These are phyloP conservation scores for Nasua narica DNA, from an alignment of 2,797 vertebrate species.

Conservation along the genomic window DNA sequence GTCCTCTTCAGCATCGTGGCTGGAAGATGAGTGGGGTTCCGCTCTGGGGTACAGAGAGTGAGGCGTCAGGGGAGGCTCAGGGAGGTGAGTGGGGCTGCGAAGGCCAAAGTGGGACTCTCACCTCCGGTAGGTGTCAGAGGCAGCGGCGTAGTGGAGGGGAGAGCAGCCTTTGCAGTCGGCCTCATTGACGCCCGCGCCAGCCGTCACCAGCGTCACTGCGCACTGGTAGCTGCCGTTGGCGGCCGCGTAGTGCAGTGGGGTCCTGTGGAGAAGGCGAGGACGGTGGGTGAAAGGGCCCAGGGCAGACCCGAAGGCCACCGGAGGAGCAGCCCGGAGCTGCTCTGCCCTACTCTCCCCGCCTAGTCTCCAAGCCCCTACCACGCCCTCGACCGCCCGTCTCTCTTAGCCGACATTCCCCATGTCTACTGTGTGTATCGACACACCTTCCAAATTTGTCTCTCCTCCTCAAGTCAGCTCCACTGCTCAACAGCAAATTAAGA, in stretches of 20 bases:
- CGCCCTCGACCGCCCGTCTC: neutral
- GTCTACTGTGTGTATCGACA: neutral
- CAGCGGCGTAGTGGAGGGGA: slow-evolving; percentile 95
- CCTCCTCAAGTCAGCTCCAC: slow-evolving; percentile 95
- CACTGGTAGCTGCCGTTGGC: slow-evolving; percentile 98
- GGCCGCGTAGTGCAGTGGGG: slow-evolving; percentile 96
- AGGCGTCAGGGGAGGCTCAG: neutral
- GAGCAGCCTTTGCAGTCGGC: slow-evolving; percentile 94
- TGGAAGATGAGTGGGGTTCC: slow-evolving; percentile 85
- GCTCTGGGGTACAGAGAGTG: slow-evolving; percentile 79
- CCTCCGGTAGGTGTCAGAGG: slow-evolving; percentile 96
- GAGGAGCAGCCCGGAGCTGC: neutral
- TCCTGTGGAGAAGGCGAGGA: slow-evolving; percentile 79
- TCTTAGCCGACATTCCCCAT: neutral
- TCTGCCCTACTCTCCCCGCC: neutral
- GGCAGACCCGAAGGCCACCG: neutral
- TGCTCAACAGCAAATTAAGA: slow-evolving; percentile 98
- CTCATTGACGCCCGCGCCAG: slow-evolving; percentile 93
- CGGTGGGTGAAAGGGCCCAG: neutral
- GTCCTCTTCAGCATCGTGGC: slow-evolving; percentile 84
- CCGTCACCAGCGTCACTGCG: slow-evolving; percentile 93
- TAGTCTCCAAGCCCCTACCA: neutral
- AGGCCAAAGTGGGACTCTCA: slow-evolving; percentile 59
- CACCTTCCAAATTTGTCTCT: slow-evolving; percentile 97
- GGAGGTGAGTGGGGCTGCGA: neutral